Evolutionary conservation across 2,797 vertebrate genomes (phyloP), one percentile per base, ranked within the genome.

Genomic region (Anisognathus igniventris): DNA sequence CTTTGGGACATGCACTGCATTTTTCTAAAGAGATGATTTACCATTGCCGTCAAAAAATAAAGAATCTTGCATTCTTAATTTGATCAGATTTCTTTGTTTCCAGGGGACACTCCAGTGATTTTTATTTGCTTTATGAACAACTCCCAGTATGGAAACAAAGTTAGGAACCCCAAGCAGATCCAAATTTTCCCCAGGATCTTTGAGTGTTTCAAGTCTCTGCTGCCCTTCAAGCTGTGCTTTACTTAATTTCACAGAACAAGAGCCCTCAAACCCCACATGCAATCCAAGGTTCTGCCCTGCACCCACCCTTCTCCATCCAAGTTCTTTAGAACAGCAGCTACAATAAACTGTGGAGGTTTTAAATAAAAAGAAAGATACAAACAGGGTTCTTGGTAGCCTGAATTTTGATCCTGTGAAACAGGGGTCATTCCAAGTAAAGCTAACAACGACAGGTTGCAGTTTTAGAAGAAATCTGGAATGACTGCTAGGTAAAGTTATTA

Each of bases 21-120:
- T 95, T 96, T 90, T 86, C 75, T 60, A 37, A 67, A 80, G 35
- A 45, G 33, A 71, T 75, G 45, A 79, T 95, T 89, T 93, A 79
- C 67, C 66, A 27, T n/a, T 78, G 73, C 73, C 51, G 81, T 83
- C 64, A 78, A 65, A 79, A 72, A 78, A 54, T 31, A 73, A 88
- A 85, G 31, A 14, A 53, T 24, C 27, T 64, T 42, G 18, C 56
- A 30, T 77, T 89, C 75, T 65, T 78, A 66, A 78, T 73, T 37
- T 73, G 51, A 93, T 90, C 22, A 0, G 1, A 83, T 51, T 57
- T 8, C 33, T 81, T 91, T 83, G 51, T 90, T 92, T 81, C 73
- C 30, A 6, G 51, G 40, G 51, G 40, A 75, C 33, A 78, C 87
- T 24, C 45, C 40, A 20, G 4, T 25, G 13, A 84, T 86, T 84